phyloP scores from a whole-genome alignment of 2,797 vertebrate species.

The Chelon auratus region DNA sequence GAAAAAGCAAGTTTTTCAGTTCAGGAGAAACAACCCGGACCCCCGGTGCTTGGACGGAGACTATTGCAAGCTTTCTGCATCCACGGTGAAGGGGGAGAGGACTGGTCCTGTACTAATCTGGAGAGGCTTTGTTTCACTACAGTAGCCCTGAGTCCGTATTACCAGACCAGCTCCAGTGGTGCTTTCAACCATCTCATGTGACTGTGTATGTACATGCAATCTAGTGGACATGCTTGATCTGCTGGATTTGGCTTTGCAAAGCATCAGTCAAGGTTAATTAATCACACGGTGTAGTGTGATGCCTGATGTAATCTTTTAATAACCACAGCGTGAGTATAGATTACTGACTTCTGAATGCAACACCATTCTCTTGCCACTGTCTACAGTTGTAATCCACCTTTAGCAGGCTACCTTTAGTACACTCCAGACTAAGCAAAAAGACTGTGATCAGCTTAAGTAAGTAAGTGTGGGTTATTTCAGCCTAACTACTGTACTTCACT shows the following conservation, averaged over 20 bases:
- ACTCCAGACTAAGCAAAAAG: constrained; percentile 48
- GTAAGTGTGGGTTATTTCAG: constrained; percentile 37
- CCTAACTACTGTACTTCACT: constrained; percentile 21
- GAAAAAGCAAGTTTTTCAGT: constrained; percentile 30
- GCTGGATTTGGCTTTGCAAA: constrained; percentile 69
- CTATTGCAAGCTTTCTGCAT: constrained; percentile 38
- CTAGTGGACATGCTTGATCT: constrained; percentile 51
- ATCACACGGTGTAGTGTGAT: constrained; percentile 71
- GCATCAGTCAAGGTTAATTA: constrained; percentile 82
- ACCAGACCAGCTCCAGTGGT: constrained; percentile 20
- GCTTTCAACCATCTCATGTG: constrained; percentile 43
- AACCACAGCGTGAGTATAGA: constrained; percentile 65
- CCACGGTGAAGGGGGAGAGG: constrained; percentile 2
- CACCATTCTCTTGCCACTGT: constrained; percentile 49
- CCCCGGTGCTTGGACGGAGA: constrained; percentile 47
- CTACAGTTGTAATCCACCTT: constrained; percentile 26
- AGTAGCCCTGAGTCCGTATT: constrained; percentile 46
- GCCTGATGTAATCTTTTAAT: constrained; percentile 80
- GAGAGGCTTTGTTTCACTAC: constrained; percentile 53
- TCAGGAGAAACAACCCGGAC: constrained; percentile 25
- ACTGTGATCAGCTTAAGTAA: constrained; percentile 51
- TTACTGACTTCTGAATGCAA: constrained; percentile 59
- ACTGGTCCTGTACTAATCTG: constrained; percentile 36
- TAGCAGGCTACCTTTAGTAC: constrained; percentile 43
- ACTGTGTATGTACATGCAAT: constrained; percentile 59